Evolutionary conservation across 2,888 invertebrate species (phyloP).

Genomic region (Calliphora vomitoria): DNA sequence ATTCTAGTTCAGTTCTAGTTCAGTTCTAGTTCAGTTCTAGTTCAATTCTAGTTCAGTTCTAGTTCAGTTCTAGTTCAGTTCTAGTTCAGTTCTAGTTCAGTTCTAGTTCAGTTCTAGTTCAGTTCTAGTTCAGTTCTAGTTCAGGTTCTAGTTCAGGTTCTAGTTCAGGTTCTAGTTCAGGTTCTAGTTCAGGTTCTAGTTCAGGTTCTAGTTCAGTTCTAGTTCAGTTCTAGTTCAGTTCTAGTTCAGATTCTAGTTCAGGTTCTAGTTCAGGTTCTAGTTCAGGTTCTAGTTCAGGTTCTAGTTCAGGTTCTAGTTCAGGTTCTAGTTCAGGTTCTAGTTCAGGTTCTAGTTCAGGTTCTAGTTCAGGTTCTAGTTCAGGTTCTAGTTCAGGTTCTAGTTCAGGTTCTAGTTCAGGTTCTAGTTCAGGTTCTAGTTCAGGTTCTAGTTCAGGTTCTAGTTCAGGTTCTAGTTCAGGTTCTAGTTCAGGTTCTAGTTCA

Average conservation of each 20-base stretch:
- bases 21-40: too few relatives aligned
- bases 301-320: too few relatives aligned
- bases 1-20: too few relatives aligned
- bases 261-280: background rate
- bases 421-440: too few relatives aligned
- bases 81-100: background rate
- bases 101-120: background rate
- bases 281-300: background rate
- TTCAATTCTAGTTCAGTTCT: background rate
- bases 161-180: background rate
- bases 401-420: too few relatives aligned
- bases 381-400: too few relatives aligned
- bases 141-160: background rate
- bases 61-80: background rate
- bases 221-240: background rate
- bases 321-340: too few relatives aligned
- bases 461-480: too few relatives aligned
- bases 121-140: background rate
- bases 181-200: background rate
- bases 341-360: too few relatives aligned
- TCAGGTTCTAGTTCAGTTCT: background rate
- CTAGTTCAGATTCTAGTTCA: background rate
- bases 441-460: too few relatives aligned
- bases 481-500: too few relatives aligned
- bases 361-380: too few relatives aligned